Evolutionary conservation across 2,888 invertebrate genomes (phyloP), one percentile per base, ranked within the genome.

Genomic region (Cacoxenus indagator): DNA sequence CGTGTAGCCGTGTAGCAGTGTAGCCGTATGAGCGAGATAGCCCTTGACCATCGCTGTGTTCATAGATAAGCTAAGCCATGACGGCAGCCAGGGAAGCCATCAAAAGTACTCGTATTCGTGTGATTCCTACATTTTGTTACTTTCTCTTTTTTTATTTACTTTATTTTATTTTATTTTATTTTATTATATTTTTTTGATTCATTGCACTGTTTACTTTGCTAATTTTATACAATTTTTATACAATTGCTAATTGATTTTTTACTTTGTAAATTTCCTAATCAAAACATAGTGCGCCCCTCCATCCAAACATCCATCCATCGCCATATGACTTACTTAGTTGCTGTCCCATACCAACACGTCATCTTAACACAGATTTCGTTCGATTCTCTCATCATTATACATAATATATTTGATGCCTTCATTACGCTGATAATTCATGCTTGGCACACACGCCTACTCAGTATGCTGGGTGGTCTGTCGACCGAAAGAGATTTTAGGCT

Each of bases 21-120:
- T n/a, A 43, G 45, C 11, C 45, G n/a, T 43, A 43, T 9, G n/a
- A n/a, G 45, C 74, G 67, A 65, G 79, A 79, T 80, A 80, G 80
- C 80, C 80, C 80, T 82, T 82, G 80, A 81, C 82, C 77, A 74
- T 26, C 64, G 71, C 46, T 59, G 66, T 74, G 2, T 14, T 6
- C 4, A 46, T 14, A 29, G 64, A 64, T 64, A 64, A 64, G 57
- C 26, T 17, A n/a, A 48, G 57, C 6, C 57, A 26, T 24, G 9
- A 26, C 55, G 65, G 61, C 64, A 67, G 48, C 24, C 22, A 64
- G 64, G 17, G n/a, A n/a, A n/a, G 31, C 31, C 31, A 31, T 0
- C 31, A 9, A 31, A 31, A 51, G 45, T 61, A n/a, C n/a, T 6
- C 55, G 43, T 22, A 22, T n/a, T n/a, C n/a, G n/a, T n/a, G n/a